Conservation (phyloP, 2,888 invertebrate genomes). For the Lamellibrachia satsuma region DNA sequence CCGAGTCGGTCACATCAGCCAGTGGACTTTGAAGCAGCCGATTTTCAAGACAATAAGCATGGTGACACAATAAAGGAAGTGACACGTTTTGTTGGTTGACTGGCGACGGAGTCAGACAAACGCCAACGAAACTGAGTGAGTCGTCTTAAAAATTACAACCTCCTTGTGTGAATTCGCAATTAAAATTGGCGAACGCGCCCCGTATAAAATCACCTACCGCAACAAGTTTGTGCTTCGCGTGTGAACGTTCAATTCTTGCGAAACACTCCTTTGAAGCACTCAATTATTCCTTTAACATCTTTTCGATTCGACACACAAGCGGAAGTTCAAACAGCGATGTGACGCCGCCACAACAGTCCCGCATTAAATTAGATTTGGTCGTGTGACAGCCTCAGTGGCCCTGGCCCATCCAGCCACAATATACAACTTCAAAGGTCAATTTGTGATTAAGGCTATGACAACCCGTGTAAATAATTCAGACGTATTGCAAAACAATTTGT, state of each 20-base stretch:
- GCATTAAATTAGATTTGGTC: background rate
- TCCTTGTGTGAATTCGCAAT: background rate
- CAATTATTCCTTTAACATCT: background rate
- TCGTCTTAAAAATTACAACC: background rate
- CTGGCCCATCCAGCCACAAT: background rate
- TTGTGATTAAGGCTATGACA: background rate
- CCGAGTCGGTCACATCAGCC: no score
- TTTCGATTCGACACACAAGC: constrained; percentile 2
- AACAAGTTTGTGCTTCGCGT: background rate
- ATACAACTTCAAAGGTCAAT: background rate
- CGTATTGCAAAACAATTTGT: background rate
- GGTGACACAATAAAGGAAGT: background rate
- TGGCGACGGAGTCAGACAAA: background rate
- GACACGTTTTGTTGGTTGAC: background rate
- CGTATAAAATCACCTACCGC: background rate
- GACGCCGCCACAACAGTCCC: constrained; percentile 17
- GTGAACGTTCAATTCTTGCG: background rate
- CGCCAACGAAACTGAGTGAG: background rate
- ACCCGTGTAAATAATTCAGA: background rate
- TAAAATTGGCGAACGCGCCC: background rate
- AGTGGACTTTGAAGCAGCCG: no score
- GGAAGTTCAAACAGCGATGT: background rate
- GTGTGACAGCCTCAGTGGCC: background rate
- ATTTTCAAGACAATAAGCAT: no score
- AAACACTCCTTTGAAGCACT: background rate